Conservation (phyloP, 1,140 invertebrate genomes). For the Heterodera carotae region DNA sequence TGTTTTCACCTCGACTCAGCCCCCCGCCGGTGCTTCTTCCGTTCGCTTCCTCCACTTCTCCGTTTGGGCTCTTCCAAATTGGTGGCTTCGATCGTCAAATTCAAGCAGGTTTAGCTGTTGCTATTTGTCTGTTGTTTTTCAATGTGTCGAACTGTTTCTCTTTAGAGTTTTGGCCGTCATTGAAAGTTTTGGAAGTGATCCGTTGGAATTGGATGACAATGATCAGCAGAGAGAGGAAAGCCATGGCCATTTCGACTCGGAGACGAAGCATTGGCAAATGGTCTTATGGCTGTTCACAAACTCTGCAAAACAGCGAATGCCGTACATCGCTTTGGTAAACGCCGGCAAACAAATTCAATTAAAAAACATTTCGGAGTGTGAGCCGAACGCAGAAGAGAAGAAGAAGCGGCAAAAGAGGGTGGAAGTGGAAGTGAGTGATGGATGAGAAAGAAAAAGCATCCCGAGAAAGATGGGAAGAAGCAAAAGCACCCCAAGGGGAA, state of each 20-base stretch:
- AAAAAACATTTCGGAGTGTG: neutral
- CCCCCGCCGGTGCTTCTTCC: neutral
- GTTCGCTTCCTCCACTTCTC: constrained; percentile 24
- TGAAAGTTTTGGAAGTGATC: neutral
- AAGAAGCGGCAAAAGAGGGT: neutral
- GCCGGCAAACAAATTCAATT: neutral
- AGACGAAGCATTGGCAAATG: constrained; percentile 14
- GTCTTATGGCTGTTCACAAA: constrained; percentile 6
- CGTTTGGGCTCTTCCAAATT: neutral
- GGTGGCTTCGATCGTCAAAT: constrained; percentile 2
- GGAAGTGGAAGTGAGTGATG: neutral
- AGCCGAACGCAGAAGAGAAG: neutral
- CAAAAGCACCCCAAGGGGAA: no score
- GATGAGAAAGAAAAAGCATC: no score
- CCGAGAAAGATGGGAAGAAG: no score
- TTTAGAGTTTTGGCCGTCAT: constrained; percentile 18
- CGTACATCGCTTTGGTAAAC: constrained; percentile 10
- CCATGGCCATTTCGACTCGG: neutral
- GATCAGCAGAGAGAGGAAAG: neutral
- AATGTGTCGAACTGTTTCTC: neutral
- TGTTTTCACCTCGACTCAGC: neutral
- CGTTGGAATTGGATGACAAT: neutral
- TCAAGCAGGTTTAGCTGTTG: neutral
- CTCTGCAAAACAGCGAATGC: constrained; percentile 6
- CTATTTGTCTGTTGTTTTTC: no score